Conservation (phyloP, 2,797 vertebrate genomes). For the Naso thynnoides region DNA sequence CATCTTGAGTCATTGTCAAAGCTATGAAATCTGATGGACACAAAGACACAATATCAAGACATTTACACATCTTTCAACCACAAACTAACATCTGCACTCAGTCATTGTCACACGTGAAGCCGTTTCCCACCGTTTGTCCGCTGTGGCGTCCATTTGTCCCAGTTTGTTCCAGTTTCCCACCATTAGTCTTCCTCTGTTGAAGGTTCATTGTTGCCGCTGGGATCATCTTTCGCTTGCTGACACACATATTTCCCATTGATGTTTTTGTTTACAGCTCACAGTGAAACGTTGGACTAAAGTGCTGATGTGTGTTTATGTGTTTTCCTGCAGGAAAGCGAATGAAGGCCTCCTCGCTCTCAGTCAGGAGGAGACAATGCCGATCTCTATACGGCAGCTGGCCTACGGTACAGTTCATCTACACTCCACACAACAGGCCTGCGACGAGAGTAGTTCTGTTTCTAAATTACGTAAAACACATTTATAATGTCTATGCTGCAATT, state of each 20-base stretch:
- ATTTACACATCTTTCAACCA: neutral
- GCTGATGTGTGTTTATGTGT: constrained; percentile 31
- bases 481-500: neutral
- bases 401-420: constrained; percentile 77
- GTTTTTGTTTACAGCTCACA: constrained; percentile 18
- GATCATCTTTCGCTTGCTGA: constrained; percentile 34
- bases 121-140: neutral
- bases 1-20: no score
- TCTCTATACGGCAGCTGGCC: constrained; percentile 87
- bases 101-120: neutral
- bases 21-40: no score
- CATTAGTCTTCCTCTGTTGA: neutral
- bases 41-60: no score
- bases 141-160: constrained; percentile 6
- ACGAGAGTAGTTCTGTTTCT: no score
- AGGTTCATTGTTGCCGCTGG: constrained; percentile 32
- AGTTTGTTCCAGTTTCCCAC: constrained; percentile 27
- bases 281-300: neutral
- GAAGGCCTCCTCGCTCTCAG: constrained; percentile 88
- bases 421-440: neutral
- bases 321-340: constrained; percentile 86
- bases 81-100: neutral
- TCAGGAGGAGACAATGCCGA: constrained; percentile 87
- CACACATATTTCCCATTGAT: constrained; percentile 26
- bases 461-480: no score